Evolutionary conservation across 2,888 invertebrate genomes (phyloP), one percentile per base, ranked within the genome.

Genomic region (Carabus problematicus): DNA sequence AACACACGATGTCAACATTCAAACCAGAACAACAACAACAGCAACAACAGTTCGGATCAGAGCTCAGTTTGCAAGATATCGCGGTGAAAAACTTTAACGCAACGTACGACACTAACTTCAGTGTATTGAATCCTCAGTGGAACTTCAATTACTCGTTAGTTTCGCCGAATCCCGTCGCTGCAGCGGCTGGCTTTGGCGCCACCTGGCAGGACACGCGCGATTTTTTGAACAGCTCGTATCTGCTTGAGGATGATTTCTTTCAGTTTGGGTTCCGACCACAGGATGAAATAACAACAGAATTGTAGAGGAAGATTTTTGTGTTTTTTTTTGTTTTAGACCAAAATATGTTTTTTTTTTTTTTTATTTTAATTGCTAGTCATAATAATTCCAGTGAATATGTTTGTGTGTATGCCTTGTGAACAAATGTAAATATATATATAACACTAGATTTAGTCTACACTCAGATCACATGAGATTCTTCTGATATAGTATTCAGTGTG

Each of bases 231-330:
- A 85, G 88, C 76, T 88, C 88, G 66, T 84, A 89, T 58, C 90
- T 90, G 87, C 81, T 91, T 70, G 93, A 91, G 77, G 91, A 93
- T 77, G 93, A 93, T 81, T 91, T 92, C 78, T 90, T 91, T 76
- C 91, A 92, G 79, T 86, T 94, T 80, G 92, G 93, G 70, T 91
- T 92, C 81, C 86, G 94, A 76, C 94, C 94, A 59, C 94, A 94
- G 83, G 94, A 94, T 82, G 93, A 94, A 84, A 91, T 93, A 75
- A 93, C 93, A 77, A 93, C 93, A 76, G 93, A 93, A 85, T 86
- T 93, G 81, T 93, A 84, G 81, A 70, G n/a, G n/a, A n/a, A n/a
- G n/a, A 39, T 29, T 66, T 12, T n/a, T 64, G 18, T 47, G 47
- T 18, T n/a, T n/a, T n/a, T n/a, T n/a, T n/a, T n/a, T n/a, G n/a